phyloP scores from a whole-genome alignment of 2,888 invertebrate genomes.

The Eristalinus aeneus region DNA sequence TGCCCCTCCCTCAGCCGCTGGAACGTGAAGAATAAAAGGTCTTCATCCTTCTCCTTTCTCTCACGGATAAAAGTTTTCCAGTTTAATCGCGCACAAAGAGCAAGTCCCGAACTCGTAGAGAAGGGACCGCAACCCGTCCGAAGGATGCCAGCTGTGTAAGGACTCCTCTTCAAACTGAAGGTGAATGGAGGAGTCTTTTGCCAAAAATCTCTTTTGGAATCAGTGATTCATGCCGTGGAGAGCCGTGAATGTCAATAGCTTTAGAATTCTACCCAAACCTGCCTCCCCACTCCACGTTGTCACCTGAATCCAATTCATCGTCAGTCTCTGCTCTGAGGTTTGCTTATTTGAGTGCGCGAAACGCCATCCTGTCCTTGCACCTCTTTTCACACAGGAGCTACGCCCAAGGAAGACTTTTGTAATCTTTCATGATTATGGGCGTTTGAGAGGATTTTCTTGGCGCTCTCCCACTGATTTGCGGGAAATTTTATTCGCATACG shows the following conservation, averaged over 20 bases:
- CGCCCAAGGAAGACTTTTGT: neutral
- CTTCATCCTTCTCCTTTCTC: neutral
- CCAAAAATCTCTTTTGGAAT: slow-evolving; percentile 27
- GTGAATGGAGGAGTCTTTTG: neutral
- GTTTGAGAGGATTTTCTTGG: slow-evolving; percentile 28
- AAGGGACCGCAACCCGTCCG: neutral
- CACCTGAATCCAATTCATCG: slow-evolving; percentile 34
- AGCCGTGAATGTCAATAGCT: slow-evolving; percentile 16
- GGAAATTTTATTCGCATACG: slow-evolving; percentile 38
- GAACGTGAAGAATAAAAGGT: neutral
- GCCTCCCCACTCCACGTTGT: neutral
- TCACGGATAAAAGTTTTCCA: slow-evolving; percentile 28
- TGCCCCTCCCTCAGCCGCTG: neutral
- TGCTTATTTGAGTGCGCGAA: neutral
- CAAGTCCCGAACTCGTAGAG: neutral
- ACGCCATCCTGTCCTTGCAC: too few species aligned
- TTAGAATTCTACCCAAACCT: too few species aligned
- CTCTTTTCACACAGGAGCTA: too few species aligned
- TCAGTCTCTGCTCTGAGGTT: neutral
- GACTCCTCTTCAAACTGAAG: slow-evolving; percentile 17
- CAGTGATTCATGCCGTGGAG: neutral
- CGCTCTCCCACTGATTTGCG: neutral
- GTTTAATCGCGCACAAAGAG: slow-evolving; percentile 21
- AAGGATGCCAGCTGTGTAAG: neutral
- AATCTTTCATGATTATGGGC: slow-evolving; percentile 40